Evolutionary conservation across 2,888 invertebrate genomes (phyloP).

Genomic region (Ephialtes manifestator): DNA sequence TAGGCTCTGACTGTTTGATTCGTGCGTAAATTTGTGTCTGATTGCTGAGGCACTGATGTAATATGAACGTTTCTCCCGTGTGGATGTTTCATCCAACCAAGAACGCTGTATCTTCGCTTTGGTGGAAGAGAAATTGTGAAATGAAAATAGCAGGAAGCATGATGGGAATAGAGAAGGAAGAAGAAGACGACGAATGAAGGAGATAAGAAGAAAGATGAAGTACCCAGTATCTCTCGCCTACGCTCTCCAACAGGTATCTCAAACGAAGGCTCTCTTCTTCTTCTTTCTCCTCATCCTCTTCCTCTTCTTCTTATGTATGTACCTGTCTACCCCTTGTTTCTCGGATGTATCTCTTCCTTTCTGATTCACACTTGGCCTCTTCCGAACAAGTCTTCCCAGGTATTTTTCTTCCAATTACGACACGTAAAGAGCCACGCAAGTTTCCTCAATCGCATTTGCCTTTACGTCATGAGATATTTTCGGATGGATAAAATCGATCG

Average conservation of each 20-base stretch:
- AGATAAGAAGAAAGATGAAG: conserved; percentile 69
- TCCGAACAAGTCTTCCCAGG: conserved; percentile 10
- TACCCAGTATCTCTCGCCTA: conserved; percentile 68
- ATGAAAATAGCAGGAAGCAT: conserved; percentile 58
- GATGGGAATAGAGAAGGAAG: conserved; percentile 22
- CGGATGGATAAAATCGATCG: neutral
- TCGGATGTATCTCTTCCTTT: conserved; percentile 39
- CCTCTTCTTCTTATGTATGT: conserved; percentile 28
- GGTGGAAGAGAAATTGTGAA: conserved; percentile 3
- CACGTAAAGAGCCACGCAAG: conserved; percentile 5
- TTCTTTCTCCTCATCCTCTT: conserved; percentile 45
- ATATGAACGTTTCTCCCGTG: conserved; percentile 60
- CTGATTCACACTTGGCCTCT: neutral
- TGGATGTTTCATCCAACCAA: conserved; percentile 19
- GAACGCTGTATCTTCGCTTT: conserved; percentile 29
- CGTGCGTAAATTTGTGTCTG: conserved; percentile 78
- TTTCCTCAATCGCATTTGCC: conserved; percentile 2
- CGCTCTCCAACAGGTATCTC: conserved; percentile 62
- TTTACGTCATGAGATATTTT: neutral
- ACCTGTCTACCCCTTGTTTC: conserved; percentile 54
- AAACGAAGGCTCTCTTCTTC: conserved; percentile 58
- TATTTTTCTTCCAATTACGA: conserved; percentile 7
- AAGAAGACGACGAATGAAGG: conserved; percentile 32
- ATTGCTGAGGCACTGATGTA: conserved; percentile 71
- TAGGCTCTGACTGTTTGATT: conserved; percentile 67